phyloP scores from a whole-genome alignment of 1,140 invertebrate species.

The Frieseomelitta varia region DNA sequence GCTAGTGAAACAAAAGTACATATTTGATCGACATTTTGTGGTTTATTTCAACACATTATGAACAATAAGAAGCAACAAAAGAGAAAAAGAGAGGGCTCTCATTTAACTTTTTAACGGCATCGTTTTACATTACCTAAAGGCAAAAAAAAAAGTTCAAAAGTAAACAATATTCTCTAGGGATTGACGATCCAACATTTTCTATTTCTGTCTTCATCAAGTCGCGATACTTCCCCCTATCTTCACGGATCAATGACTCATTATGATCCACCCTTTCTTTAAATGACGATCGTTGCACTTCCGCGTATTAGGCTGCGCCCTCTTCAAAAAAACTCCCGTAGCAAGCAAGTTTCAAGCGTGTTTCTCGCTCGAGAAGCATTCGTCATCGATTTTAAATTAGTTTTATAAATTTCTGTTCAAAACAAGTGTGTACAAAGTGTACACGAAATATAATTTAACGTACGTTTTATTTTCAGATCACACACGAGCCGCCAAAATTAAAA shows the following conservation, averaged over 20 bases:
- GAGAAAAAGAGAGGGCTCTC: too few species aligned
- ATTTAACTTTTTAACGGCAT: too few species aligned
- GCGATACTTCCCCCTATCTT: neutral
- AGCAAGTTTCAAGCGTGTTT: neutral
- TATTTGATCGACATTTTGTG: too few species aligned
- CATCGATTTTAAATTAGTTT: neutral
- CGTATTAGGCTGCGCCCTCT: neutral
- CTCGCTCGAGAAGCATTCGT: neutral
- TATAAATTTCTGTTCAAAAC: neutral
- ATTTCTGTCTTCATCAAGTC: neutral
- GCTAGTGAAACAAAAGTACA: too few species aligned
- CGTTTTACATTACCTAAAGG: too few species aligned
- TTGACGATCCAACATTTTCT: too few species aligned
- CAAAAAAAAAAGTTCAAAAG: too few species aligned
- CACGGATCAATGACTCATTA: neutral
- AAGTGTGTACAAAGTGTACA: too few species aligned
- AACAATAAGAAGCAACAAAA: too few species aligned
- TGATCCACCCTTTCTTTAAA: neutral
- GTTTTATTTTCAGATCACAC: slow-evolving; percentile 58
- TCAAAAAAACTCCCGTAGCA: neutral
- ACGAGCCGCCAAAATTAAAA: slow-evolving; percentile 81
- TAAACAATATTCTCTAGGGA: too few species aligned
- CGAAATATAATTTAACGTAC: too few species aligned
- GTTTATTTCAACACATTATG: too few species aligned
- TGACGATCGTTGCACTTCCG: neutral